Percentiles rank a stretch among this genome's conserved stretches.
Evolutionary conservation across 2,113 vertebrate genomes (phyloP).

Genomic region (Chiloscyllium plagiosum): DNA sequence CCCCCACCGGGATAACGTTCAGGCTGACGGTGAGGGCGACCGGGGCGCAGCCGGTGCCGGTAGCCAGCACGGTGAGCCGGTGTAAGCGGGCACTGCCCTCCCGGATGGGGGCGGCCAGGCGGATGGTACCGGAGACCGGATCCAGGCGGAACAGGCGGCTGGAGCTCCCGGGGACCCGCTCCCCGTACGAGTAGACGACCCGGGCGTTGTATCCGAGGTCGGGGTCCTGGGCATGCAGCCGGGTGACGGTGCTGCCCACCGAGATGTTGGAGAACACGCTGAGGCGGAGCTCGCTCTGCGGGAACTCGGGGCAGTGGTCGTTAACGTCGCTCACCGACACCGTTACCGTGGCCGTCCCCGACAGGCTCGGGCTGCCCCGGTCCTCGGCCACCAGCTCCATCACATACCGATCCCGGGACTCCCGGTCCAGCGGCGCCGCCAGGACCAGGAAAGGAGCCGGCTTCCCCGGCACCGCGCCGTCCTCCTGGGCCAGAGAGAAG

Average conservation of each 20-base stretch:
- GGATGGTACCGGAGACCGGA: constrained; percentile 70
- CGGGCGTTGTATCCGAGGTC: constrained; percentile 84
- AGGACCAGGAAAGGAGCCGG: constrained; percentile 86
- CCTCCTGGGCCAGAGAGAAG: constrained; percentile 55
- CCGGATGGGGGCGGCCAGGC: constrained; percentile 68
- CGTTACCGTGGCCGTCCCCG: constrained; percentile 83
- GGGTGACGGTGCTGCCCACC: constrained; percentile 66
- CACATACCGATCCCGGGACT: constrained; percentile 72
- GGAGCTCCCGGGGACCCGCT: constrained; percentile 74
- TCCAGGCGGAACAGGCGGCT: constrained; percentile 78
- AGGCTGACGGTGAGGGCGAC: constrained; percentile 74
- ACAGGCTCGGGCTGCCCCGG: constrained; percentile 74
- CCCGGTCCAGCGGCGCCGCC: constrained; percentile 79
- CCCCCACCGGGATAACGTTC: constrained; percentile 66
- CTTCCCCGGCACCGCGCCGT: too few relatives aligned
- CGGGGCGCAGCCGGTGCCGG: constrained; percentile 86
- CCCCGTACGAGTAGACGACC: constrained; percentile 85
- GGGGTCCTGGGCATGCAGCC: constrained; percentile 71
- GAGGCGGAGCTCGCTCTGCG: constrained; percentile 70
- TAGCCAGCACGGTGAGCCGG: constrained; percentile 80
- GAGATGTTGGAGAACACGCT: constrained; percentile 81
- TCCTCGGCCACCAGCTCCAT: constrained; percentile 89
- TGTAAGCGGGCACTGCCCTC: constrained; percentile 62
- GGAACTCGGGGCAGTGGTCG: constrained; percentile 89
- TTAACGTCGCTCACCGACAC: constrained; percentile 86